Conservation (phyloP, 1,140 invertebrate species). For the Pseudomyrmex dendroicus region DNA sequence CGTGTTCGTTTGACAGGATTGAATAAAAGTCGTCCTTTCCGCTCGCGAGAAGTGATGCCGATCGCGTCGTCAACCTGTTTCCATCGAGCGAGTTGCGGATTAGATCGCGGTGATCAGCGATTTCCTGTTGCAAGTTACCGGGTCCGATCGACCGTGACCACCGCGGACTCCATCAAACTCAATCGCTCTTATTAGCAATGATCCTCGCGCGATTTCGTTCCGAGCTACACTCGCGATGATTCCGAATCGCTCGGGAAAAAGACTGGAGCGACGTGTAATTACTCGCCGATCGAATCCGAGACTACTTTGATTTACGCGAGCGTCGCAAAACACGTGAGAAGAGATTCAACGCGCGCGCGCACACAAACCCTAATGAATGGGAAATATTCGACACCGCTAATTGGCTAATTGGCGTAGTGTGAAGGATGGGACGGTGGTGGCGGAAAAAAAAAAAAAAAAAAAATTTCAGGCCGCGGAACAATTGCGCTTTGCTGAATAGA, state of each 20-base stretch:
- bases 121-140: conserved; percentile 60
- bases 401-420: conserved; percentile 64
- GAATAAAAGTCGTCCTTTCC: conserved; percentile 42
- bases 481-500: conserved; percentile 43
- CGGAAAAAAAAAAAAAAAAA: conserved; percentile 15
- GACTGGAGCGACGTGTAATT: conserved; percentile 31
- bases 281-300: conserved; percentile 57
- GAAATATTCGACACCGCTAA: conserved; percentile 59
- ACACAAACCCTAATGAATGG: conserved; percentile 34
- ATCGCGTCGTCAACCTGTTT: conserved; percentile 44
- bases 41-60: conserved; percentile 26
- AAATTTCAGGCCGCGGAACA: conserved; percentile 56
- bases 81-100: conserved; percentile 25
- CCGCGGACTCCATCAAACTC: conserved; percentile 37
- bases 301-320: conserved; percentile 33
- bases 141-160: conserved; percentile 59
- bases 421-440: conserved; percentile 60
- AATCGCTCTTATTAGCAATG: conserved; percentile 6
- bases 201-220: not conserved
- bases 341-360: conserved; percentile 41
- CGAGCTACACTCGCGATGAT: not conserved
- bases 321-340: conserved; percentile 61
- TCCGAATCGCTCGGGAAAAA: not conserved
- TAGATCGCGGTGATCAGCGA: conserved; percentile 57
- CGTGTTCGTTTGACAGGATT: not conserved